Conservation (phyloP, 2,888 invertebrate species). For the Nemapogon koenigi region DNA sequence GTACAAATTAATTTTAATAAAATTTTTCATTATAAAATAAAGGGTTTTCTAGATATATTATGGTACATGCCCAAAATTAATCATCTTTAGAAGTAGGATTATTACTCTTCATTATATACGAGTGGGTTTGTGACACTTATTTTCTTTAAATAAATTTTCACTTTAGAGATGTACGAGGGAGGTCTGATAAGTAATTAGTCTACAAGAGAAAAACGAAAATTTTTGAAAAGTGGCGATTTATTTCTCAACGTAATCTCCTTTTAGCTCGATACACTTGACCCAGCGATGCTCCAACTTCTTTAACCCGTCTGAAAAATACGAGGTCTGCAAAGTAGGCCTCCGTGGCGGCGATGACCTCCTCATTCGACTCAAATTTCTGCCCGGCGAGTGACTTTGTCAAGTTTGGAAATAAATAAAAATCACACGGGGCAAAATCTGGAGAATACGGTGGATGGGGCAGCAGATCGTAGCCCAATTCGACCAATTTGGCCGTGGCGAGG, state of each 20-base stretch:
- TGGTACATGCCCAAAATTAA: too few relatives aligned
- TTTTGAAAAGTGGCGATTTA: conserved; percentile 7
- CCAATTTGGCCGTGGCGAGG: conserved; percentile 18
- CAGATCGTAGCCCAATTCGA: conserved; percentile 16
- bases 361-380: conserved; percentile 11
- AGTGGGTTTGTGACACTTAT: too few relatives aligned
- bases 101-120: too few relatives aligned
- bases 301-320: conserved; percentile 18
- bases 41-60: too few relatives aligned
- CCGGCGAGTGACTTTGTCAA: conserved; percentile 10
- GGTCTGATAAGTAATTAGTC: conserved; percentile 5
- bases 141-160: too few relatives aligned
- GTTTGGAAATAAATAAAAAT: conserved; percentile 3
- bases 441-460: too few relatives aligned
- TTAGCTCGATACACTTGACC: conserved; percentile 17
- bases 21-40: too few relatives aligned
- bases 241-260: conserved; percentile 16
- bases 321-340: conserved; percentile 10
- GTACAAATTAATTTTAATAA: too few relatives aligned
- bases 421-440: too few relatives aligned
- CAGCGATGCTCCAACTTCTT: conserved; percentile 17
- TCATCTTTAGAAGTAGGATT: too few relatives aligned
- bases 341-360: conserved; percentile 11
- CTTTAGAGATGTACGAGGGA: too few relatives aligned
- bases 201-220: conserved; percentile 9